Evolutionary conservation across 2,797 vertebrate species (phyloP).

Genomic region (Darevskia nairensis): DNA sequence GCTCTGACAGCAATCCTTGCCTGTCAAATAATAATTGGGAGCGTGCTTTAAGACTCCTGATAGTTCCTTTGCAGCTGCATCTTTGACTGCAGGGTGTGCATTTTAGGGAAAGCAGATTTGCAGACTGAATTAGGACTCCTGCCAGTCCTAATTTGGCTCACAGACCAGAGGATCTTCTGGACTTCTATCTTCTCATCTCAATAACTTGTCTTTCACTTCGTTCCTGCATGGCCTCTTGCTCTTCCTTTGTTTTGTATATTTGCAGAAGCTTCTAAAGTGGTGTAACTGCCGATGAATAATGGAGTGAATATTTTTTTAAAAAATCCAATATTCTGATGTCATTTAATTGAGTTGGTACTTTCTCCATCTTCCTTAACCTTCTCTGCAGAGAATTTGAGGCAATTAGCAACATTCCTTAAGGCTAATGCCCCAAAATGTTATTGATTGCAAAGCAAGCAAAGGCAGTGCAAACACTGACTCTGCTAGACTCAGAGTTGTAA

Average conservation of each 20-base stretch:
- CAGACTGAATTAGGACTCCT: too few species aligned
- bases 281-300: background rate
- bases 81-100: too few species aligned
- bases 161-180: too few species aligned
- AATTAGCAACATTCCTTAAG: conserved; percentile 10
- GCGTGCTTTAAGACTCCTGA: too few species aligned
- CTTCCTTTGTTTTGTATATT: background rate
- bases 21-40: too few species aligned
- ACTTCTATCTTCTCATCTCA: background rate
- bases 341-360: background rate
- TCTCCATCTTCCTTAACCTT: conserved; percentile 3
- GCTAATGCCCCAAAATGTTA: conserved; percentile 17
- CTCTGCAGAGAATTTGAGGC: conserved; percentile 5
- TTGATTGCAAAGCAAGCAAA: background rate
- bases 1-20: too few species aligned
- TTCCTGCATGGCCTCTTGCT: background rate
- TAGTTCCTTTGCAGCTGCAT: too few species aligned
- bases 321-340: background rate
- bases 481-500: accelerated
- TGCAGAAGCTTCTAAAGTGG: background rate
- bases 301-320: background rate
- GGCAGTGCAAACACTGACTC: background rate
- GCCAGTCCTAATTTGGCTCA: too few species aligned
- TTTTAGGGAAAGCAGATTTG: too few species aligned
- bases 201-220: background rate